Conservation (phyloP, 2,797 vertebrate genomes). For the Acomys russatus region DNA sequence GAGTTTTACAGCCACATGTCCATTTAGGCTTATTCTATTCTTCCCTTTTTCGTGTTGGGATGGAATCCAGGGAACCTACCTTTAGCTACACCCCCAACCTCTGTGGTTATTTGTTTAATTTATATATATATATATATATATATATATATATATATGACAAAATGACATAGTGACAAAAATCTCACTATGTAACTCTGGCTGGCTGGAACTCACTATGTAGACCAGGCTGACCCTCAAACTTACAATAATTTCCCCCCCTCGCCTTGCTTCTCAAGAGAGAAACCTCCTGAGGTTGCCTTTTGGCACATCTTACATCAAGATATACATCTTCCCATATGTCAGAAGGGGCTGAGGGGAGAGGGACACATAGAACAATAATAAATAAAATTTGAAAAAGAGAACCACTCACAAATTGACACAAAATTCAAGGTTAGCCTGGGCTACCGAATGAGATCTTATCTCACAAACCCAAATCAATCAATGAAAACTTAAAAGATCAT, state of each 20-base stretch:
- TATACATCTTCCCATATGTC: too few relatives aligned
- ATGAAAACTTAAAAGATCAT: background rate
- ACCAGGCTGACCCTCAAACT: background rate
- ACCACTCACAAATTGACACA: background rate
- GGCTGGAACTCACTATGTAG: background rate
- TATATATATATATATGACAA: too few relatives aligned
- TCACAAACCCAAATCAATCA: background rate
- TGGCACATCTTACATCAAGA: background rate
- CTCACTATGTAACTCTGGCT: background rate
- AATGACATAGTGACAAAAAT: too few relatives aligned
- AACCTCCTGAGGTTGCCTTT: background rate
- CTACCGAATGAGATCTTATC: background rate
- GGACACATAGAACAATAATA: background rate
- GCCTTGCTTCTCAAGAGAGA: background rate
- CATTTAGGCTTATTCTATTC: background rate
- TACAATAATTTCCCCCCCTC: background rate
- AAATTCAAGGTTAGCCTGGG: background rate
- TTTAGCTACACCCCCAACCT: background rate
- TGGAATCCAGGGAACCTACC: background rate
- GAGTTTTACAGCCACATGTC: background rate
- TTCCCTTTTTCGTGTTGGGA: background rate
- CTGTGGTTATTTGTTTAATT: background rate
- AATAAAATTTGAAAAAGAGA: background rate
- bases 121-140: background rate
- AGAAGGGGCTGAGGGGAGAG: too few relatives aligned